Evolutionary conservation across 2,888 invertebrate species (phyloP).

Genomic region (Tricholauxania praeusta): DNA sequence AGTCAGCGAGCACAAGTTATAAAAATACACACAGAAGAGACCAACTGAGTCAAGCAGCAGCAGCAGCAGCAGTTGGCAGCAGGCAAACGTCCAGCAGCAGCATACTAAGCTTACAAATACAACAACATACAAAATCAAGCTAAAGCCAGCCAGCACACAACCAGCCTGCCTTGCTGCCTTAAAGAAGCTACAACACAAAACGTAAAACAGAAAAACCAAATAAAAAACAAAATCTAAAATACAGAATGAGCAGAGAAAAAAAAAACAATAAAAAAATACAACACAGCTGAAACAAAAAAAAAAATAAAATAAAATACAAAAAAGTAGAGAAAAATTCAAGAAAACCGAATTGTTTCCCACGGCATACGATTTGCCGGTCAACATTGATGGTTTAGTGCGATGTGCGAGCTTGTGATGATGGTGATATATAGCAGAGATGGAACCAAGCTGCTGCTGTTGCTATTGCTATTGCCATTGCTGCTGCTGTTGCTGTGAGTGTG

Average conservation of each 20-base stretch:
- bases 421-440: slow-evolving; percentile 35
- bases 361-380: slow-evolving; percentile 70
- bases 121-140: slow-evolving; percentile 33
- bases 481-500: neutral
- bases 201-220: slow-evolving; percentile 54
- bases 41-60: slow-evolving; percentile 43
- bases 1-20: slow-evolving; percentile 40
- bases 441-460: slow-evolving; percentile 18
- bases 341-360: slow-evolving; percentile 70
- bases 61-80: slow-evolving; percentile 38
- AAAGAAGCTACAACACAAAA: slow-evolving; percentile 41
- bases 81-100: slow-evolving; percentile 45
- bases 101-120: slow-evolving; percentile 36
- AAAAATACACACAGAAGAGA: slow-evolving; percentile 42
- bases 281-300: slow-evolving; percentile 50
- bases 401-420: slow-evolving; percentile 35
- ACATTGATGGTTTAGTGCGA: slow-evolving; percentile 63
- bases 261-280: slow-evolving; percentile 52
- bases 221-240: slow-evolving; percentile 48
- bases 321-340: slow-evolving; percentile 58
- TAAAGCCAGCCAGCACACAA: slow-evolving; percentile 28
- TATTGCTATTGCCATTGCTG: neutral
- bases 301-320: slow-evolving; percentile 47
- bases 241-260: slow-evolving; percentile 53
- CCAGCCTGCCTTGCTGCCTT: slow-evolving; percentile 10